These are phyloP conservation scores for Pelusios castaneus DNA, from an alignment of 2,113 vertebrate genomes.

Conservation along the genomic window DNA sequence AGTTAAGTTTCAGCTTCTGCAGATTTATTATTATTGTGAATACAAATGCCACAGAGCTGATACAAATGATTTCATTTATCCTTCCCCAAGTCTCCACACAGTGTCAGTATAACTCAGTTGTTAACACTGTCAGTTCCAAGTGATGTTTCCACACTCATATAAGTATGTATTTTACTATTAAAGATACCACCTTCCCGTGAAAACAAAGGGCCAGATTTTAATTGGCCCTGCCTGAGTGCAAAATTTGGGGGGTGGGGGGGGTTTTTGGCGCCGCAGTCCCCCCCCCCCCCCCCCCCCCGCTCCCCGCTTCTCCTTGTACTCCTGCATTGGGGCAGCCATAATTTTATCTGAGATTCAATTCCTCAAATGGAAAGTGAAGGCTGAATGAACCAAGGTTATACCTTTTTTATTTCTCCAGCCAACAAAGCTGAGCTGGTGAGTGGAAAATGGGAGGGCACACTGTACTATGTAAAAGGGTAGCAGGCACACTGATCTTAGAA, in stretches of 20 bases:
- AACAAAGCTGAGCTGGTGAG: background rate
- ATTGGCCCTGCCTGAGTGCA: background rate
- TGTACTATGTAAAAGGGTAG: accelerated
- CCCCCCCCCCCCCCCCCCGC: no score
- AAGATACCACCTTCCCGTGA: background rate
- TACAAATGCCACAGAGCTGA: background rate
- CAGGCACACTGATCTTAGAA: background rate
- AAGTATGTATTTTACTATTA: background rate
- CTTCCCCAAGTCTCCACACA: slow-evolving; percentile 45
- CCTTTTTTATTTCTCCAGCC: background rate
- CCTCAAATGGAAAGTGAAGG: background rate
- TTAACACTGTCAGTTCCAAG: background rate
- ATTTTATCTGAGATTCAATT: background rate
- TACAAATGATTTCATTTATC: background rate
- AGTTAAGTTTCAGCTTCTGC: background rate
- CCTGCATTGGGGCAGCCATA: background rate
- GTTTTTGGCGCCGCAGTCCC: no score
- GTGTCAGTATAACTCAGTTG: slow-evolving; percentile 66
- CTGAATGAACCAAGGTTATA: background rate
- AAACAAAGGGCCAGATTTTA: background rate
- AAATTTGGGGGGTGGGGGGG: background rate
- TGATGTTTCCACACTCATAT: background rate
- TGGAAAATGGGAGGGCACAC: background rate
- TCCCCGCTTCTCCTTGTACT: accelerated
- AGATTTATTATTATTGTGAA: background rate